Evolutionary conservation across 1,140 invertebrate genomes (phyloP).

Genomic region (Drosophila seguyi): DNA sequence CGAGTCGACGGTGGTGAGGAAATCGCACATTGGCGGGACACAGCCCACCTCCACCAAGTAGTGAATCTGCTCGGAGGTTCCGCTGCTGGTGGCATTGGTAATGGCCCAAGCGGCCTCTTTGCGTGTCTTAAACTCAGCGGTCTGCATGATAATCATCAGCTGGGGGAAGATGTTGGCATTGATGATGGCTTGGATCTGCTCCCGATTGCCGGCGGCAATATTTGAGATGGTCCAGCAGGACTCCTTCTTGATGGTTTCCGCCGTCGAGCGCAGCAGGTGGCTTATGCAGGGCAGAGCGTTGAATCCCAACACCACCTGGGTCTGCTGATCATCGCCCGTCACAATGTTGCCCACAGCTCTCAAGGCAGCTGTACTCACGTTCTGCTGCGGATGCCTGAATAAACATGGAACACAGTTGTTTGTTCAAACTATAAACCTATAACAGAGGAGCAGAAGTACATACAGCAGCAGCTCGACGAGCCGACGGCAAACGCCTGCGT

Average conservation of each 20-base stretch:
- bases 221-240: constrained; percentile 99
- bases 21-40: constrained; percentile 97
- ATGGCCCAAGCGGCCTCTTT: constrained; percentile 99
- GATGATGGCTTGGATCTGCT: constrained; percentile 97
- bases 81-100: constrained; percentile 98
- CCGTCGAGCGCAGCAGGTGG: constrained; percentile 91
- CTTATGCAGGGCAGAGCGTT: constrained; percentile 94
- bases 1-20: constrained; percentile 96
- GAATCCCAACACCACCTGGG: constrained; percentile 97
- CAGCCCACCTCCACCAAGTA: constrained; percentile 89
- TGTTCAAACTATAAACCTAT: neutral
- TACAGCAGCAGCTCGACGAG: constrained; percentile 97
- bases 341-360: constrained; percentile 99
- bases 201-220: constrained; percentile 97
- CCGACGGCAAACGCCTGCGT: constrained; percentile 96
- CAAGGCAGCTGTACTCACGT: constrained; percentile 97
- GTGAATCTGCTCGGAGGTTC: constrained; percentile 96
- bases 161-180: constrained; percentile 97
- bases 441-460: constrained; percentile 61
- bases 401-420: neutral
- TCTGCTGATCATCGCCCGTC: constrained; percentile 98
- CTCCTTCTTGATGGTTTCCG: constrained; percentile 97
- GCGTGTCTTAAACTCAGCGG: constrained; percentile 97
- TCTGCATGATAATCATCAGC: constrained; percentile 95
- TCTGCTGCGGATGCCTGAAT: constrained; percentile 93